Percentiles rank a stretch among this genome's conserved stretches.
Evolutionary conservation across 2,888 invertebrate species (phyloP).

Genomic region (Drosophila paramelanica): DNA sequence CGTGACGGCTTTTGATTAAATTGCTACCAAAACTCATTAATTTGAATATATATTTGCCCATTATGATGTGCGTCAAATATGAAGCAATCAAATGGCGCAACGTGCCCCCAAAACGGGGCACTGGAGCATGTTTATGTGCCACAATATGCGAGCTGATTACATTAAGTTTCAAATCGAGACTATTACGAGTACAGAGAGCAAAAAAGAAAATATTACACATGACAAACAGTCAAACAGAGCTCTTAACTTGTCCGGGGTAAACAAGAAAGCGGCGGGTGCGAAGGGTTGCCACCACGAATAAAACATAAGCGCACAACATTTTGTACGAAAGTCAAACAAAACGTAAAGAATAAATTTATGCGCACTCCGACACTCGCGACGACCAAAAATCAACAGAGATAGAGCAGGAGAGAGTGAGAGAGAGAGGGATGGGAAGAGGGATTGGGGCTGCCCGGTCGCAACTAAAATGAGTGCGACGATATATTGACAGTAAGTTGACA

Average conservation of each 20-base stretch:
- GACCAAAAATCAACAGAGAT: constrained; percentile 66
- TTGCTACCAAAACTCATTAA: constrained; percentile 22
- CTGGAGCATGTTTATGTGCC: constrained; percentile 29
- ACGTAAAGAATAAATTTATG: constrained; percentile 74
- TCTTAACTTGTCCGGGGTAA: constrained; percentile 22
- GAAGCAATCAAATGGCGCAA: constrained; percentile 26
- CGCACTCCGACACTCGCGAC: constrained; percentile 61
- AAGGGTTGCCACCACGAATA: constrained; percentile 25
- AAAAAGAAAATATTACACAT: neutral
- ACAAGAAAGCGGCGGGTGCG: constrained; percentile 9
- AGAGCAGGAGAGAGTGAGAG: constrained; percentile 14
- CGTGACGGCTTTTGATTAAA: constrained; percentile 8
- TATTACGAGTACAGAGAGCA: constrained; percentile 30
- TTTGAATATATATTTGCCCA: constrained; percentile 39
- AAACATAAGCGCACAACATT: constrained; percentile 39
- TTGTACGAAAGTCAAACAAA: constrained; percentile 70
- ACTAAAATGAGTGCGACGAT: constrained; percentile 47
- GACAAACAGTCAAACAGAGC: constrained; percentile 19
- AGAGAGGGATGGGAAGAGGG: neutral
- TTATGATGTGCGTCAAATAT: constrained; percentile 30
- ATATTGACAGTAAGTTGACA: constrained; percentile 77
- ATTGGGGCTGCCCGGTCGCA: constrained; percentile 19
- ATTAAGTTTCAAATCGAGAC: constrained; percentile 43
- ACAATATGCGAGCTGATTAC: constrained; percentile 52
- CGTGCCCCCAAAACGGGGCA: neutral